Evolutionary conservation across 2,888 invertebrate species (phyloP).

Genomic region (Oeneis ivallda): DNA sequence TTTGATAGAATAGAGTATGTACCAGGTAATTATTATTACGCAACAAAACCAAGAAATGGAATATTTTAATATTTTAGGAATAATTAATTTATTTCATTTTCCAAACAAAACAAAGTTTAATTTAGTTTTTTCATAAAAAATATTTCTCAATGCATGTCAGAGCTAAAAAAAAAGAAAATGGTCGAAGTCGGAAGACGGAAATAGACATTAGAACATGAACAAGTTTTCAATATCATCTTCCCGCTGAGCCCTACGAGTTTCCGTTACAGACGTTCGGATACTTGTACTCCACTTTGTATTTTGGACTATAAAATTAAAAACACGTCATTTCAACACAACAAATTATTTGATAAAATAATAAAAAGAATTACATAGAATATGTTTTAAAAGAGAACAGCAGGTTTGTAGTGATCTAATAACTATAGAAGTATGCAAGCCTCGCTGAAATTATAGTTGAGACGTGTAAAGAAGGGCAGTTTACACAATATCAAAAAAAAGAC

Average conservation of each 20-base stretch:
- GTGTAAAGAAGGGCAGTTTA: no score
- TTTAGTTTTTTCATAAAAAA: not conserved
- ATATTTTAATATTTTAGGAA: not conserved
- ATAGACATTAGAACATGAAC: constrained; percentile 36
- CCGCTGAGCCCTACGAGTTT: constrained; percentile 40
- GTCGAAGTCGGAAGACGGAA: constrained; percentile 34
- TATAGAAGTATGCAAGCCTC: no score
- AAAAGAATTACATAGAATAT: no score
- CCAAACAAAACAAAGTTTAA: not conserved
- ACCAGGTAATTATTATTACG: constrained; percentile 18
- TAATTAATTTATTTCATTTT: not conserved
- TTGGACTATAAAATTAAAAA: not conserved
- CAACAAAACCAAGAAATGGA: constrained; percentile 1
- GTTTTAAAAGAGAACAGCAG: no score
- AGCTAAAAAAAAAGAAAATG: constrained; percentile 20
- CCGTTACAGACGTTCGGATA: constrained; percentile 39
- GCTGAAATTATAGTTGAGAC: no score
- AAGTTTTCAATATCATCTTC: constrained; percentile 41
- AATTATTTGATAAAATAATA: no score
- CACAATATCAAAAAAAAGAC: no score
- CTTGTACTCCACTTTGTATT: constrained; percentile 16
- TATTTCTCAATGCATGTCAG: constrained; percentile 13
- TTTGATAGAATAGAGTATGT: not conserved
- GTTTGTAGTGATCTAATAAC: no score
- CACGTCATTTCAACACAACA: no score